phyloP scores from a whole-genome alignment of 2,797 vertebrate genomes.

The Champsocephalus esox region DNA sequence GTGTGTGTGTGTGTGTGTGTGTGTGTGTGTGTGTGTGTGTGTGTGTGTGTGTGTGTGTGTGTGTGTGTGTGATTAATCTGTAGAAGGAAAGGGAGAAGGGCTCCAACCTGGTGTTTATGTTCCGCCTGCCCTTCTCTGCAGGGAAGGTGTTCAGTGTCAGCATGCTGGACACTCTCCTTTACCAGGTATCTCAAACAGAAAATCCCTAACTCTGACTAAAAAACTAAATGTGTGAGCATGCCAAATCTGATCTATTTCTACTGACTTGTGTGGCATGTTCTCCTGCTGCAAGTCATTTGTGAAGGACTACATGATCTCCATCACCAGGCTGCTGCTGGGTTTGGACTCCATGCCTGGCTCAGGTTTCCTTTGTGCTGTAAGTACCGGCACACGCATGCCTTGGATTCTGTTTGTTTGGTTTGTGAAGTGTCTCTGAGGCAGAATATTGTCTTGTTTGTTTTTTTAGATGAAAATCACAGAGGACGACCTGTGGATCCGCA shows the following conservation, averaged over 20 bases:
- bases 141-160: slow-evolving; percentile 91
- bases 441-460: slow-evolving; percentile 31
- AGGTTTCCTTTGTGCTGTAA: slow-evolving; percentile 89
- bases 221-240: slow-evolving; percentile 8
- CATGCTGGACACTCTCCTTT: slow-evolving; percentile 90
- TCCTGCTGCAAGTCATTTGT: slow-evolving; percentile 85
- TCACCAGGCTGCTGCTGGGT: slow-evolving; percentile 87
- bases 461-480: slow-evolving; percentile 89
- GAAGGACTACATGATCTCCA: slow-evolving; percentile 93
- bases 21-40: neutral
- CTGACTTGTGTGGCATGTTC: slow-evolving; percentile 37
- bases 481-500: slow-evolving; percentile 89
- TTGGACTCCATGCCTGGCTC: slow-evolving; percentile 90
- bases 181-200: slow-evolving; percentile 82
- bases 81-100: slow-evolving; percentile 90
- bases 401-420: neutral
- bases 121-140: slow-evolving; percentile 89
- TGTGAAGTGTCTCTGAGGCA: neutral
- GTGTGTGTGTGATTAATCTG: slow-evolving; percentile 39
- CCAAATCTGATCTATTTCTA: slow-evolving; percentile 19
- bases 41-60: neutral
- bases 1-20: slow-evolving; percentile 12
- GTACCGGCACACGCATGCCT: slow-evolving; percentile 49
- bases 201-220: slow-evolving; percentile 3
- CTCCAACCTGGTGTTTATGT: slow-evolving; percentile 91